These are phyloP conservation scores for Amphimedon queenslandica DNA, from an alignment of 37 sponge, comb jelly and placozoan species.

Conservation along the genomic window DNA sequence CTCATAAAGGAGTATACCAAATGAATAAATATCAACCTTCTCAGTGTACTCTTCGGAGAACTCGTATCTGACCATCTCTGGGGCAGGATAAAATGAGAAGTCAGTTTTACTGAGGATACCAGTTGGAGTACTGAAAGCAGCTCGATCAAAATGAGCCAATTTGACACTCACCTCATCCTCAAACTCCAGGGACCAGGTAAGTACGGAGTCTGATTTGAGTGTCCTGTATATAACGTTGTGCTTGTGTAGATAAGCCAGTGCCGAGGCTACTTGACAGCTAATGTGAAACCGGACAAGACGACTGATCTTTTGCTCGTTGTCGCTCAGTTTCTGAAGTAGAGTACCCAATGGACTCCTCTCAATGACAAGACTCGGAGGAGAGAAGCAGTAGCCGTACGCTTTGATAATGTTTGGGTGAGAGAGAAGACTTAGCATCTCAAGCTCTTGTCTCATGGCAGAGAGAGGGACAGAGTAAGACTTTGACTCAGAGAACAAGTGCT, in stretches of 20 bases:
- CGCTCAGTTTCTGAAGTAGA: slow-evolving; percentile 63
- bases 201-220: slow-evolving; percentile 65
- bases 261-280: slow-evolving; percentile 62
- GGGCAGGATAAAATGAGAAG: slow-evolving; percentile 52
- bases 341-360: slow-evolving; percentile 78
- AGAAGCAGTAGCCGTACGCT: slow-evolving; percentile 41
- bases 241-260: slow-evolving; percentile 57
- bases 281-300: slow-evolving; percentile 61
- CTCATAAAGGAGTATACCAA: slow-evolving; percentile 74
- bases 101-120: slow-evolving; percentile 41
- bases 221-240: slow-evolving; percentile 64
- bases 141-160: slow-evolving; percentile 70
- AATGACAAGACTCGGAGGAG: slow-evolving; percentile 49
- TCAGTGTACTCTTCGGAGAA: slow-evolving; percentile 76
- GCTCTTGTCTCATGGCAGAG: slow-evolving; percentile 54
- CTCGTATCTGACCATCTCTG: slow-evolving; percentile 61
- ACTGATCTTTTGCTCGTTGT: slow-evolving; percentile 55
- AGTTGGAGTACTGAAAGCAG: slow-evolving; percentile 37
- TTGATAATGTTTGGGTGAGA: slow-evolving; percentile 62
- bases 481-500: neutral
- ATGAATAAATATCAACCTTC: slow-evolving; percentile 77
- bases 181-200: slow-evolving; percentile 76
- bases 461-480: slow-evolving; percentile 45
- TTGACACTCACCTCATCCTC: slow-evolving; percentile 51
- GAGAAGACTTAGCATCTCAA: slow-evolving; percentile 39